A percentile compares a stretch with the other conserved stretches of the same genome.
Conservation (phyloP, 1,140 invertebrate genomes). For the Zaprionus davidi region DNA sequence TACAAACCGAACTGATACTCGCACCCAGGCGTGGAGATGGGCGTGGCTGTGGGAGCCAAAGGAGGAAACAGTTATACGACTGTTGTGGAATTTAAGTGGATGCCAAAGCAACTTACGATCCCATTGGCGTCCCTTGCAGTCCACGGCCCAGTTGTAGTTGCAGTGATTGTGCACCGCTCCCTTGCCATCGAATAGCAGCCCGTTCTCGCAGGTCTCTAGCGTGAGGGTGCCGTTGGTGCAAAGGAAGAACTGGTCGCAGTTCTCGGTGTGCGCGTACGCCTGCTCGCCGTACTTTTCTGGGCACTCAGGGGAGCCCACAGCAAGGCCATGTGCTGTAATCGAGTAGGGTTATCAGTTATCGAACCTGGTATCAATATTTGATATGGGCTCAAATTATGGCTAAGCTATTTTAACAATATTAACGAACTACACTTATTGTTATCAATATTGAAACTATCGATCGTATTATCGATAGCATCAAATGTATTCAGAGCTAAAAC, state of each 20-base stretch:
- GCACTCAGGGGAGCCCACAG: slow-evolving; percentile 85
- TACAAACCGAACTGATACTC: slow-evolving; percentile 96
- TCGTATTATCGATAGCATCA: too few species aligned
- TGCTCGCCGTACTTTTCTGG: slow-evolving; percentile 90
- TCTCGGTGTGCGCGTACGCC: slow-evolving; percentile 92
- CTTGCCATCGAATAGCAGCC: slow-evolving; percentile 94
- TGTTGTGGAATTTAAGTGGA: not conserved
- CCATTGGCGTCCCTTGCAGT: slow-evolving; percentile 93
- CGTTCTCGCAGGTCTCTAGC: slow-evolving; percentile 95
- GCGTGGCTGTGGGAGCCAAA: slow-evolving; percentile 86
- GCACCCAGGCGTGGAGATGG: slow-evolving; percentile 91
- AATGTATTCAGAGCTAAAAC: too few species aligned
- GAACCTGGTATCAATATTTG: not conserved
- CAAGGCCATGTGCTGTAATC: slow-evolving; percentile 66
- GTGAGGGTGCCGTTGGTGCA: slow-evolving; percentile 96
- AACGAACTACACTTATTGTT: too few species aligned
- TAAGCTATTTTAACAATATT: too few species aligned
- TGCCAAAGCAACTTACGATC: slow-evolving; percentile 88
- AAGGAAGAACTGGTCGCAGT: slow-evolving; percentile 94
- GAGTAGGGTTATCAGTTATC: not conserved
- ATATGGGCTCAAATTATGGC: not conserved
- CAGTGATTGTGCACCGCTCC: slow-evolving; percentile 95
- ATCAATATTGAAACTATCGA: too few species aligned
- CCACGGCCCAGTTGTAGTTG: slow-evolving; percentile 96
- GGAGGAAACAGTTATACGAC: not conserved